Base-by-base conservation (phyloP, 2,113 vertebrate genomes). In the Alligator sinensis region DNA sequence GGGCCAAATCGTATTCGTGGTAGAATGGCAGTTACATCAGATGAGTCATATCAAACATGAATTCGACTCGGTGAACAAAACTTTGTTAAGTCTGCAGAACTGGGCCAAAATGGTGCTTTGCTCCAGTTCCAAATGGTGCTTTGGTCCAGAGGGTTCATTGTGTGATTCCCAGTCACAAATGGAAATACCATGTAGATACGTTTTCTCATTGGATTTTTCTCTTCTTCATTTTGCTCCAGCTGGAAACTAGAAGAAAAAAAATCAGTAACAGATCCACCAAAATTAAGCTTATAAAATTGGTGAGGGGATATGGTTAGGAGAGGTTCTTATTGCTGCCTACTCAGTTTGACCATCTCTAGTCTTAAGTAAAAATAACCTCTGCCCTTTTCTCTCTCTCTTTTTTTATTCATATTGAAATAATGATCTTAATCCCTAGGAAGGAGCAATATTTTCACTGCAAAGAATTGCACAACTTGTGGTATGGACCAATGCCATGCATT, bases 391-490 rank as follows among this genome's bases (percentile, higher is more conserved):
- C 24, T 18, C 81, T 86, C 91, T 62, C 34, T 62, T 82, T 92
- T 95, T 95, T 96, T 93, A 85, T 92, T 97, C 90, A 97, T 55
- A 92, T 77, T 95, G 94, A 97, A 98, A 97, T 96, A 97, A 97
- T 94, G 96, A 80, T 76, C 93, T 95, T 98, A 98, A 98, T 98
- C 98, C 98, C 89, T 94, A 95, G 97, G 97, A 95, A 97, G 93
- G 95, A 95, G 96, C 96, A 98, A 96, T 98, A 97, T 97, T 97
- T 97, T 98, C 97, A 84, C 95, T 95, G 91, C 93, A 94, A 47
- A 82, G 80, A 61, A 28, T 98, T 98, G 98, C 98, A 96, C 97
- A 98, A 98, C 80, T 97, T 98, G 98, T 96, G 98, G 98, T 98
- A 87, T 98, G 98, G 98, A 97, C 91, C 79, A 6, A 74, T 97